Base-by-base conservation (phyloP, 2,113 vertebrate genomes). In the Mesocricetus auratus region DNA sequence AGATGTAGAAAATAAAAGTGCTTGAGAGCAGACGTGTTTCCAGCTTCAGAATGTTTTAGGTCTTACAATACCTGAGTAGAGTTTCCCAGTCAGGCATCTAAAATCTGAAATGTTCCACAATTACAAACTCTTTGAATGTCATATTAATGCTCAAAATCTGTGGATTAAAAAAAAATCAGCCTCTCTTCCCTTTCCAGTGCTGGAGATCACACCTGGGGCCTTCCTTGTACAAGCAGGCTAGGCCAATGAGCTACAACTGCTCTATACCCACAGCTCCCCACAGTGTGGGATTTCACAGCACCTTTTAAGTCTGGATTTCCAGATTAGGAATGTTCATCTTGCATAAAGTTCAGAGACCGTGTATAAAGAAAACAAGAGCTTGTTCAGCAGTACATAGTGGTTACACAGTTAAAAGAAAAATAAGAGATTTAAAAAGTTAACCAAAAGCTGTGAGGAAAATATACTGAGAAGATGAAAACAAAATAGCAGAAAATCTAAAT, bases 361-460 rank as follows among this genome's bases (percentile, higher is more conserved):
- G 22, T 68, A 60, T 87, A 82, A 96, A 86, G 1, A 75, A 95
- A 95, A 68, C 1, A 94, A 77, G 64, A 58, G 39, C 66, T 92
- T 90, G 29, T 42, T 83, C 29, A 85, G 45, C 13, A 92, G 15
- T 91, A 24, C 91, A 85, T 9, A 88, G 45, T 75, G 95, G 79
- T 77, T 94, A 94, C 12, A 93, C 26, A 56, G 92, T 89, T 90
- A 39, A 64, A 89, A 94, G 53, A 42, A 92, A 91, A 97, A 94
- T 75, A 56, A 1, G 15, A 90, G 90, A 74, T 75, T 92, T 90
- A 91, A 95, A 89, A 95, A 56, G 22, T 60, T 81, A 93, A 92
- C 33, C 0, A 86, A 93, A 95, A 96, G 45, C 12, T 77, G 1
- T 74, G 74, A 85, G 77, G 0, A 50, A 88, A 68, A 62, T 66